phyloP scores from a whole-genome alignment of 2,888 invertebrate species.

The Morpho deidamia region DNA sequence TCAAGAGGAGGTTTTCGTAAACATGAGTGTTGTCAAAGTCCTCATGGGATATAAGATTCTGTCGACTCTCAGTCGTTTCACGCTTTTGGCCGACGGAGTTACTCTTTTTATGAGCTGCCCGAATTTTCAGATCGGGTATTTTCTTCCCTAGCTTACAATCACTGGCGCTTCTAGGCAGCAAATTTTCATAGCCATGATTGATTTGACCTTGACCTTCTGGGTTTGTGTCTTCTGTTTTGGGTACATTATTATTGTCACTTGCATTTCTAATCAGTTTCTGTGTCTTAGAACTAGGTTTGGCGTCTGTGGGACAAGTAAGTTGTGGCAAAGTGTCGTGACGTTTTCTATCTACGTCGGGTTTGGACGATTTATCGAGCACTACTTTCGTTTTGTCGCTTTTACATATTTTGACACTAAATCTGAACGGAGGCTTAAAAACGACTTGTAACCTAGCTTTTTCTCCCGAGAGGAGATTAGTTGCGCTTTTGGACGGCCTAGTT shows the following conservation, averaged over 20 bases:
- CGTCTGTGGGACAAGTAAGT: slow-evolving; percentile 40
- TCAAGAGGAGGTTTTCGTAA: slow-evolving; percentile 60
- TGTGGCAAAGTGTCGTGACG: slow-evolving; percentile 46
- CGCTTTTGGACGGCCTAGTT: slow-evolving; percentile 81
- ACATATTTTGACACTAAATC: slow-evolving; percentile 88
- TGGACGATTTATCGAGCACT: slow-evolving; percentile 77
- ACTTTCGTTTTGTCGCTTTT: slow-evolving; percentile 84
- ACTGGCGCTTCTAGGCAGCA: slow-evolving; percentile 64
- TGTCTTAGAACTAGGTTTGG: slow-evolving; percentile 46
- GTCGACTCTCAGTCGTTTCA: slow-evolving; percentile 67
- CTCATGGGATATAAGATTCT: slow-evolving; percentile 65
- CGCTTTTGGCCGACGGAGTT: slow-evolving; percentile 66
- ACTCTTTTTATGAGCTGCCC: slow-evolving; percentile 63
- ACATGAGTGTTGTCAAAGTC: slow-evolving; percentile 60
- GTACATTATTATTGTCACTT: slow-evolving; percentile 32
- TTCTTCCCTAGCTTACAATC: slow-evolving; percentile 63
- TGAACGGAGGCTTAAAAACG: slow-evolving; percentile 92
- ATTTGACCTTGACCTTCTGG: slow-evolving; percentile 28
- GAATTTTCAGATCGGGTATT: slow-evolving; percentile 45
- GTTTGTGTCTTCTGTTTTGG: slow-evolving; percentile 43
- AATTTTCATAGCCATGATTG: slow-evolving; percentile 59
- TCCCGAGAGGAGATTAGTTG: slow-evolving; percentile 82
- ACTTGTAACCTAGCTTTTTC: slow-evolving; percentile 89
- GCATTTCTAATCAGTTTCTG: slow-evolving; percentile 44
- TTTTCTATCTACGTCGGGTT: slow-evolving; percentile 66